Percentiles rank a stretch among this genome's conserved stretches.
phyloP scores from a whole-genome alignment of 1,140 invertebrate genomes.

The Lepidurus apus region DNA sequence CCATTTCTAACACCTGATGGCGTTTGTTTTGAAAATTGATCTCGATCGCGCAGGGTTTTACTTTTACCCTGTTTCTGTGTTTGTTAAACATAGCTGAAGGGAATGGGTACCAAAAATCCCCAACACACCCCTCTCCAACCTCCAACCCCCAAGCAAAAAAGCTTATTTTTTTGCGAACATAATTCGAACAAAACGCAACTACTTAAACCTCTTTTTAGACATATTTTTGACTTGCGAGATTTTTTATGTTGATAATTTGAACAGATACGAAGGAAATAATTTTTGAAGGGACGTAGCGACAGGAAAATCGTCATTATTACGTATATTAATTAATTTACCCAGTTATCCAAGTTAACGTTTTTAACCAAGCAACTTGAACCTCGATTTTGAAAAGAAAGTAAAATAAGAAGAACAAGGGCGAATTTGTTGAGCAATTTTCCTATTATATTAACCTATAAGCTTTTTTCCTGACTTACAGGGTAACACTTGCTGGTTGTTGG shows the following conservation, averaged over 20 bases:
- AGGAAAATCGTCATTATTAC: neutral
- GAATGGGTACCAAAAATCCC: too few species aligned
- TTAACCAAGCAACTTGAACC: neutral
- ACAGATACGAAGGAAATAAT: neutral
- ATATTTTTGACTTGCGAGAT: neutral
- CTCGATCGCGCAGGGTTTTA: conserved; percentile 6
- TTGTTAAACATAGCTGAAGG: neutral
- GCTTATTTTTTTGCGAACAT: neutral
- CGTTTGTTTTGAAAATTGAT: neutral
- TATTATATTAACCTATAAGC: neutral
- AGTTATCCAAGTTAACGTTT: conserved; percentile 7
- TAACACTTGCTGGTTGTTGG: conserved; percentile 19
- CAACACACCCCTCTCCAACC: too few species aligned
- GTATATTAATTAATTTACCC: neutral
- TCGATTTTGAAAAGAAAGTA: neutral
- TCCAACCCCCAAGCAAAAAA: neutral
- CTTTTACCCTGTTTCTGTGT: neutral
- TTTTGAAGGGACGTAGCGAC: neutral
- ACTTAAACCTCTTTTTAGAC: neutral
- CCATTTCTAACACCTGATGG: neutral
- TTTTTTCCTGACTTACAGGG: conserved; percentile 21
- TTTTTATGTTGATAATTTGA: neutral
- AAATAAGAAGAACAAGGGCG: neutral
- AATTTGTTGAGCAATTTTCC: neutral
- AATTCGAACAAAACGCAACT: neutral